Evolutionary conservation across 2,888 invertebrate species (phyloP).

Genomic region (Stramonita haemastoma): DNA sequence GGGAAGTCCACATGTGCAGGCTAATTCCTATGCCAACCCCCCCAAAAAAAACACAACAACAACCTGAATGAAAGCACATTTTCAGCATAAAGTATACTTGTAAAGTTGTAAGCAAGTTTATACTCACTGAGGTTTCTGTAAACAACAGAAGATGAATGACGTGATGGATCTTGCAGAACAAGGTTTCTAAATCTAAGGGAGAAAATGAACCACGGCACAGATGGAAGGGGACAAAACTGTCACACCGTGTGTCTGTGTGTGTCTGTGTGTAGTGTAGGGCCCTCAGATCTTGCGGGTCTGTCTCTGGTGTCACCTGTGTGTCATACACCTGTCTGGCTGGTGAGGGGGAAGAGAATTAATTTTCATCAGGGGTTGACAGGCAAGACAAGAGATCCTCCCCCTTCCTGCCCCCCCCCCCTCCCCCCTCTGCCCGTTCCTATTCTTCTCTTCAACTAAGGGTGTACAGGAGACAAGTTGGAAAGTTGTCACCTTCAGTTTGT

Average conservation of each 20-base stretch:
- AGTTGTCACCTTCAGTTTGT: background rate
- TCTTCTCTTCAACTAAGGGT: background rate
- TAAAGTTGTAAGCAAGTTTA: too few relatives aligned
- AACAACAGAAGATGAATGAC: background rate
- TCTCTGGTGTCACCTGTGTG: background rate
- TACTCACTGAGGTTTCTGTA: too few relatives aligned
- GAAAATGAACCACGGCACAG: background rate
- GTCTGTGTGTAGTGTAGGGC: background rate
- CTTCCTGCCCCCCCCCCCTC: too few relatives aligned
- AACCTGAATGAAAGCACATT: too few relatives aligned
- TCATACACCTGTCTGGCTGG: slow-evolving; percentile 5
- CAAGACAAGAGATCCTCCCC: background rate
- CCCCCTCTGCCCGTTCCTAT: too few relatives aligned
- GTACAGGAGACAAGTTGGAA: background rate
- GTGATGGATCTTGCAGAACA: background rate
- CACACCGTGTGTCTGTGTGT: background rate
- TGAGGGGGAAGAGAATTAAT: slow-evolving; percentile 4
- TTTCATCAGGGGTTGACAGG: slow-evolving; percentile 1
- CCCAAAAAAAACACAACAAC: too few relatives aligned
- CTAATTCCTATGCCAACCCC: too few relatives aligned
- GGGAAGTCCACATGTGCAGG: too few relatives aligned
- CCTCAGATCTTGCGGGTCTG: background rate
- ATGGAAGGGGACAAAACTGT: background rate
- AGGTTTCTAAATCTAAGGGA: too few relatives aligned
- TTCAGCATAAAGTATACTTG: too few relatives aligned